phyloP scores from a whole-genome alignment of 2,113 vertebrate species.

The Malurus cyaneus region DNA sequence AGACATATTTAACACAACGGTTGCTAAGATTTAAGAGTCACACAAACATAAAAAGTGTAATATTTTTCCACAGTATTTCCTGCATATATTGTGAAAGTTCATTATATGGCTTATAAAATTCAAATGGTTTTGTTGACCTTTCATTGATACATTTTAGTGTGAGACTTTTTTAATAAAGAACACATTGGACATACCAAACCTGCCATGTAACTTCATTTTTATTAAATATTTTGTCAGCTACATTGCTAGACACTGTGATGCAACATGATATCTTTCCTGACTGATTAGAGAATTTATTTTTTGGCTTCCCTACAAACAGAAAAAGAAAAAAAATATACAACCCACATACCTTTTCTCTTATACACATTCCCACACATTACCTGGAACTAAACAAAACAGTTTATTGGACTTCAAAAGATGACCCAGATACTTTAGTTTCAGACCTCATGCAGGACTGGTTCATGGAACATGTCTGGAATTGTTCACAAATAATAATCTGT shows the following conservation, averaged over 20 bases:
- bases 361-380: not conserved
- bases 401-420: not conserved
- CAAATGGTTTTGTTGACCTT: conserved; percentile 25
- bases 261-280: not conserved
- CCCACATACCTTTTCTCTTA: not conserved
- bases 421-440: not conserved
- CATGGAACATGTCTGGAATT: not conserved
- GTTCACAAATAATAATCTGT: not conserved
- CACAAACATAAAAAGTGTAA: not conserved
- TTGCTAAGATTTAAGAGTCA: not conserved
- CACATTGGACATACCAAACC: not conserved
- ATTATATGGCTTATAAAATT: conserved; percentile 5
- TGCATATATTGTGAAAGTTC: not conserved
- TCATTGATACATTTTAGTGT: not conserved
- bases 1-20: not conserved
- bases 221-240: conserved; percentile 7
- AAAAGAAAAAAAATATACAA: not conserved
- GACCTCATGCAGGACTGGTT: not conserved
- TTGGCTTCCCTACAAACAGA: not conserved
- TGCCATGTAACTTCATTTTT: not conserved
- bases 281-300: not conserved
- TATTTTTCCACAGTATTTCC: not conserved
- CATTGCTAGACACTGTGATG: not conserved
- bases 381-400: not conserved
- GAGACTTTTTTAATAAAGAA: conserved; percentile 10